Conservation (phyloP, 2,797 vertebrate genomes). For the Characodon lateralis region DNA sequence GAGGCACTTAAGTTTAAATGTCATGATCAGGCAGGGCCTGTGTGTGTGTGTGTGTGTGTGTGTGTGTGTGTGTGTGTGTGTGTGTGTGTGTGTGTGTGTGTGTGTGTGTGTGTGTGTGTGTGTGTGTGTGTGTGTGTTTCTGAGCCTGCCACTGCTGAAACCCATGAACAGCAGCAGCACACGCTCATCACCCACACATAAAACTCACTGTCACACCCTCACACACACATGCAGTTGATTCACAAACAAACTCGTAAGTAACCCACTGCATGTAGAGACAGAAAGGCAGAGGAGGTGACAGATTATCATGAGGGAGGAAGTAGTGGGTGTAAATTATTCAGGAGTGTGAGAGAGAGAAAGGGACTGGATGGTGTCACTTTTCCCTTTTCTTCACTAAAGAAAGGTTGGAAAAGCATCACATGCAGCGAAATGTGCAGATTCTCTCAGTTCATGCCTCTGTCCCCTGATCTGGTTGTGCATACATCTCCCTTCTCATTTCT, state of each 20-base stretch:
- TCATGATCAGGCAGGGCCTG: slow-evolving; percentile 3
- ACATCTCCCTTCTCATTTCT: too few relatives aligned
- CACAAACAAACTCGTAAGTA: slow-evolving; percentile 10
- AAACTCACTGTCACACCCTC: neutral
- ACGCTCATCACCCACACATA: neutral
- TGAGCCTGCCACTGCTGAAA: neutral
- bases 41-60: slow-evolving; percentile 11
- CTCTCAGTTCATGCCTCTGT: neutral
- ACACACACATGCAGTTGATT: slow-evolving; percentile 2
- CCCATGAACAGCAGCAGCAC: slow-evolving; percentile 1
- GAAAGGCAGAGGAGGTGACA: slow-evolving; percentile 42
- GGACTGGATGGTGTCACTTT: neutral
- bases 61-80: neutral
- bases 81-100: slow-evolving; percentile 6
- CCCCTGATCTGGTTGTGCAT: neutral
- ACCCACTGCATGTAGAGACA: slow-evolving; percentile 8
- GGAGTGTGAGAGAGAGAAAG: slow-evolving; percentile 17
- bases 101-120: slow-evolving; percentile 6
- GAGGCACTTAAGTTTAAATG: slow-evolving; percentile 13
- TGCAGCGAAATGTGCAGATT: neutral
- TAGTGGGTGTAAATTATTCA: slow-evolving; percentile 54
- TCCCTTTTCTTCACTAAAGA: neutral
- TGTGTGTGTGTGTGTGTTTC: slow-evolving; percentile 1
- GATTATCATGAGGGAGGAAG: slow-evolving; percentile 42
- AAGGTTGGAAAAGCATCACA: neutral